A percentile compares a stretch with the other conserved stretches of the same genome.
These are phyloP conservation scores for Pygocentrus nattereri DNA, from an alignment of 2,797 vertebrate genomes.

Conservation along the genomic window DNA sequence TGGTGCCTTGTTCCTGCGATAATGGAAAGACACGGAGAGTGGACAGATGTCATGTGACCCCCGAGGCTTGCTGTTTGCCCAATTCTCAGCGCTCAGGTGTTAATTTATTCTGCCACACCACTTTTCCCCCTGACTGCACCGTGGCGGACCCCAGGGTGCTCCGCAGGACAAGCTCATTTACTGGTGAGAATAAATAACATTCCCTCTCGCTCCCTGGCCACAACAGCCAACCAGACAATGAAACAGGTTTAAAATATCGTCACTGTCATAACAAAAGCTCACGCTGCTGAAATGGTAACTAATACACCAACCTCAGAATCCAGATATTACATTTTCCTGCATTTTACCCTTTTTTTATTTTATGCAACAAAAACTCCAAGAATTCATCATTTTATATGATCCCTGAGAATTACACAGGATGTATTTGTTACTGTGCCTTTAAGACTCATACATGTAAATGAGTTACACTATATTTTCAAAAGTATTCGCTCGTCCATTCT, in stretches of 20 bases:
- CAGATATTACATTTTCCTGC: neutral
- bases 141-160: constrained; percentile 63
- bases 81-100: constrained; percentile 72
- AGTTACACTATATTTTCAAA: too few relatives aligned
- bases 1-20: constrained; percentile 60
- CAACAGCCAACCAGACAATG: constrained; percentile 4
- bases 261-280: neutral
- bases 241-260: constrained; percentile 15
- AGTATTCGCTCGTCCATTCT: too few relatives aligned
- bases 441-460: too few relatives aligned
- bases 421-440: too few relatives aligned
- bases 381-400: too few relatives aligned
- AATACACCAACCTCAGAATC: neutral
- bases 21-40: constrained; percentile 64
- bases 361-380: too few relatives aligned
- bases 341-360: too few relatives aligned
- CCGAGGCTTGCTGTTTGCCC: constrained; percentile 49
- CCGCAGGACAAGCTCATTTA: constrained; percentile 62
- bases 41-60: constrained; percentile 71
- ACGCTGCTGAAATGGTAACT: neutral
- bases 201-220: constrained; percentile 22
- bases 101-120: constrained; percentile 74
- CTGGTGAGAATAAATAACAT: constrained; percentile 60
- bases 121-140: constrained; percentile 67
- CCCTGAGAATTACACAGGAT: too few relatives aligned